Percentiles rank a stretch among this genome's conserved stretches.
These are phyloP conservation scores for Perca schrenkii DNA, from an alignment of 2,113 vertebrate species.

Conservation along the genomic window DNA sequence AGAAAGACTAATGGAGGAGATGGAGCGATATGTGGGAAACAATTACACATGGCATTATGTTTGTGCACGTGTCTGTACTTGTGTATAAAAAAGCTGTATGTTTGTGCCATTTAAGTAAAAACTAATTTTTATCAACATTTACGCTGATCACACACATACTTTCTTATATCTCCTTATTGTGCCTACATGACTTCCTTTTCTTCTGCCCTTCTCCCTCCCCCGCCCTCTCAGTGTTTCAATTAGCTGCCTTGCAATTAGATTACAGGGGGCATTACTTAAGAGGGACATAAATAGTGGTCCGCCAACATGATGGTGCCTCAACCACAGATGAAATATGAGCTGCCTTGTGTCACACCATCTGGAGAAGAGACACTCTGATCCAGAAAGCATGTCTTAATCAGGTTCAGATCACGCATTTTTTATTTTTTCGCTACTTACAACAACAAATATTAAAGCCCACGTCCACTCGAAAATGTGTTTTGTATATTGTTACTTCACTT, in stretches of 20 bases:
- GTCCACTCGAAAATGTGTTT: neutral
- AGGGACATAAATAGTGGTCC: slow-evolving; percentile 90
- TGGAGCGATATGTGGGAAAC: slow-evolving; percentile 70
- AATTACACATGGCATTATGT: slow-evolving; percentile 60
- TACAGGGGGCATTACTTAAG: slow-evolving; percentile 87
- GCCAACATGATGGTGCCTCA: slow-evolving; percentile 80
- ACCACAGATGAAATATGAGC: slow-evolving; percentile 75
- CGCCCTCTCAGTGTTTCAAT: slow-evolving; percentile 85
- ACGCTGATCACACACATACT: neutral
- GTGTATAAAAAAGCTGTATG: neutral
- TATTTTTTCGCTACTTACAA: neutral
- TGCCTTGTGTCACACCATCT: slow-evolving; percentile 23
- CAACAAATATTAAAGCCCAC: neutral
- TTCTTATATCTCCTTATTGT: neutral
- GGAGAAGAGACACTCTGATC: slow-evolving; percentile 11
- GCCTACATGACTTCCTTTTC: neutral
- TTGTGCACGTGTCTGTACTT: neutral
- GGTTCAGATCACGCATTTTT: neutral
- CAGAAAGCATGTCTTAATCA: neutral
- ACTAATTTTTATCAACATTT: neutral
- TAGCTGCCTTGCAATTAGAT: slow-evolving; percentile 91
- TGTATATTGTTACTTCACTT: neutral
- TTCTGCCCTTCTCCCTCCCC: neutral
- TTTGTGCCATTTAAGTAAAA: neutral
- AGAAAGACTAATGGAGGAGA: slow-evolving; percentile 74